Evolutionary conservation across 2,888 invertebrate genomes (phyloP), one percentile per base, ranked within the genome.

Genomic region (Parochlus steinenii): DNA sequence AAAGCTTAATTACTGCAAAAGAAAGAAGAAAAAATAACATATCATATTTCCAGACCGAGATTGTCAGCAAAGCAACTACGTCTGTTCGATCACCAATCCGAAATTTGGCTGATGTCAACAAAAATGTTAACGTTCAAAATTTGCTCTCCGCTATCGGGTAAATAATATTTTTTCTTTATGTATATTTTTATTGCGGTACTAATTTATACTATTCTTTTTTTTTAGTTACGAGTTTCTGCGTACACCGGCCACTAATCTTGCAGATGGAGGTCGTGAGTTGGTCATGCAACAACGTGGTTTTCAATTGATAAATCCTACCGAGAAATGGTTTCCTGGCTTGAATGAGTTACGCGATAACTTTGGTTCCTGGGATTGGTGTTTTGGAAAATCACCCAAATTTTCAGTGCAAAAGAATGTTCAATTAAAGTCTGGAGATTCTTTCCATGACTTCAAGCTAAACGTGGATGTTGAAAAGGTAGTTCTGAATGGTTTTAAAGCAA

Each of bases 321-420:
- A 89, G 46, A 72, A 77, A 43, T 85, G 83, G 81, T 89, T 85
- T 55, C 82, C 83, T 53, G 85, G 86, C 47, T 65, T 87, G 18
- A 67, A 69, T 7, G 67, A 75, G 46, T 62, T 85, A 38, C 69
- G 69, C 38, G 65, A 69, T 24, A 71, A 75, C 41, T 70, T 85
- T 33, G 56, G 65, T 42, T 74, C 75, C 17, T 90, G 89, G 86
- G 74, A 86, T 39, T 92, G 90, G 90, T 72, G 75, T 41, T 81
- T 68, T 53, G 92, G 89, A 2, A 77, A 72, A 52, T 85, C 90
- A 1, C 93, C 92, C 0, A 71, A 73, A 43, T 92, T 92, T 56
- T 69, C 69, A 1, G 74, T 85, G 2, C 51, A 56, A 39, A 59
- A 58, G 33, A 55, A 56, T 15, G 39, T 59, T 7, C 47, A 48